A percentile compares a stretch with the other conserved stretches of the same genome.
Conservation (phyloP, 2,113 vertebrate genomes). For the Actenoides hombroni region DNA sequence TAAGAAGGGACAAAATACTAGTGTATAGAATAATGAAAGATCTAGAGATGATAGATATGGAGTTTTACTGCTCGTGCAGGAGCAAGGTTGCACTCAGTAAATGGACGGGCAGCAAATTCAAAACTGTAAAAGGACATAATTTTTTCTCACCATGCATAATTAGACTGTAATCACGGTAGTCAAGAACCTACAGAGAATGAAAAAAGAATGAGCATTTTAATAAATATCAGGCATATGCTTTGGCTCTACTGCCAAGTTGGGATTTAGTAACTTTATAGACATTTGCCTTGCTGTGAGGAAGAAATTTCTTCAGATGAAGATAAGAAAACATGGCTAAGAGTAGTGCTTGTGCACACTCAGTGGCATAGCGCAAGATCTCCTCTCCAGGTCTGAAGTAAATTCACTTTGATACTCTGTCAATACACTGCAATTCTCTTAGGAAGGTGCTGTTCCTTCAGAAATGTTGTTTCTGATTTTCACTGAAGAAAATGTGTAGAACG, state of each 20-base stretch:
- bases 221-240: neutral
- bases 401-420: neutral
- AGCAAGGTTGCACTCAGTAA: neutral
- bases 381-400: neutral
- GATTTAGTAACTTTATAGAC: neutral
- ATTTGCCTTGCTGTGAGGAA: neutral
- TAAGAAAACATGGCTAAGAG: neutral
- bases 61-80: neutral
- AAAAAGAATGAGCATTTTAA: neutral
- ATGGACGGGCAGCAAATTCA: neutral
- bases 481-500: neutral
- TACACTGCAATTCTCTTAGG: neutral
- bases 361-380: neutral
- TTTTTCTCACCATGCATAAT: neutral
- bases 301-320: neutral
- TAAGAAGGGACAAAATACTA: neutral
- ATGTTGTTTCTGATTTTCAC: neutral
- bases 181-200: neutral
- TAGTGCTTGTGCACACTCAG: accelerated
- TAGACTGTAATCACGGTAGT: neutral
- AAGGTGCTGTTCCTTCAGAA: neutral
- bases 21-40: neutral
- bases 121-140: neutral
- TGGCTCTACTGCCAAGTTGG: neutral
- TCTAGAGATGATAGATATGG: neutral